Evolutionary conservation across 2,888 invertebrate species (phyloP), one percentile per base, ranked within the genome.

Genomic region (Sabellastarte sp.): DNA sequence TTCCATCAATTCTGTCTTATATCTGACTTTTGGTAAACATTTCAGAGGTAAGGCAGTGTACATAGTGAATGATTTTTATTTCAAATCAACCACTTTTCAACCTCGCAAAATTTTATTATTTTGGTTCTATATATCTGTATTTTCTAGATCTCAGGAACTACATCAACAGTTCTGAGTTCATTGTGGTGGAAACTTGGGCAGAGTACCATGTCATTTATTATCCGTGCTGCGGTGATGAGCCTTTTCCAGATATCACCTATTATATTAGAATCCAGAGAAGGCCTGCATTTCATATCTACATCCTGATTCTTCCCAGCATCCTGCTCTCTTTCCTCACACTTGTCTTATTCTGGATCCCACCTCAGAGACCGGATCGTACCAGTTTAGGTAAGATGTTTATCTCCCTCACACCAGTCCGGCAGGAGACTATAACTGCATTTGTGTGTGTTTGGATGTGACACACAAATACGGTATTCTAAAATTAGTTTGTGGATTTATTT

Each of bases 281-380:
- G 57, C 63, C 73, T 10, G 74, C 71, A 31, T 76, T 75, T 63
- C 75, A 74, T 63, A 65, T 68, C 28, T 76, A 75, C 58, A 67
- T 75, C 24, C 67, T 75, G 30, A 67, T 75, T 26, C 65, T 75
- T 32, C 76, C 76, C 32, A 73, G 74, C 60, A 67, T 75, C 50
- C 58, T 75, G 26, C 67, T 75, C 31, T 75, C 75, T 31, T 70
- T 69, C 30, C 68, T 76, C 28, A 76, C 74, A 1, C 67, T 75
- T 59, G 73, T 75, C 29, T 66, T 75, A 26, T 75, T 75, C 67
- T 75, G 76, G 76, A 66, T 76, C 31, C 76, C 76, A 31, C 76
- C 76, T 15, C 74, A 76, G 61, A 56, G 73, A 41, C 75, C 76
- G 20, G 72, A 76, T 33, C 73, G 76, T 59, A 74, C 76, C 60